These are phyloP conservation scores for Champsocephalus esox DNA, from an alignment of 2,797 vertebrate genomes.

Conservation along the genomic window DNA sequence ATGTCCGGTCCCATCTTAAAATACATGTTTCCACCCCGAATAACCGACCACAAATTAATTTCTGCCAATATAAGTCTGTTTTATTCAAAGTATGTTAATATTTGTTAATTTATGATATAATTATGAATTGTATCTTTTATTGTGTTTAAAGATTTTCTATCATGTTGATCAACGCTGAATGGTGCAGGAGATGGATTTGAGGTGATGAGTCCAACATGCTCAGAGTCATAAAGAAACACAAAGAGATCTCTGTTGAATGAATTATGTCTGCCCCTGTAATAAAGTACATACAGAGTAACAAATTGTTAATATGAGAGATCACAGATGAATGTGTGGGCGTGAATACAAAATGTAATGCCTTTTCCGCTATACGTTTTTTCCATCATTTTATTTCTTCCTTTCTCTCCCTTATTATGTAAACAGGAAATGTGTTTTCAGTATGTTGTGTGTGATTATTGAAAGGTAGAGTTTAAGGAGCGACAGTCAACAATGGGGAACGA, in stretches of 20 bases:
- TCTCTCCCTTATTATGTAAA: slow-evolving; percentile 55
- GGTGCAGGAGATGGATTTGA: slow-evolving; percentile 42
- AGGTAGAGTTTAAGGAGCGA: slow-evolving; percentile 53
- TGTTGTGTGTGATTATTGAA: slow-evolving; percentile 63
- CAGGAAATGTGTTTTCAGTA: slow-evolving; percentile 51
- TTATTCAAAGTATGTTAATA: slow-evolving; percentile 42
- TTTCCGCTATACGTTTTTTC: slow-evolving; percentile 44
- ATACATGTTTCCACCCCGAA: slow-evolving; percentile 20
- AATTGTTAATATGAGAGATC: slow-evolving; percentile 32
- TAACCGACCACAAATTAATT: slow-evolving; percentile 34
- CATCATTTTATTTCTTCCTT: slow-evolving; percentile 36
- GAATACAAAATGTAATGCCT: slow-evolving; percentile 18
- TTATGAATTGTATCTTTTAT: slow-evolving; percentile 54
- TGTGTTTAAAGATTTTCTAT: slow-evolving; percentile 55
- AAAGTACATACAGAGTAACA: slow-evolving; percentile 19
- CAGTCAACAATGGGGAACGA: slow-evolving; percentile 42
- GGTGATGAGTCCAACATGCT: slow-evolving; percentile 42
- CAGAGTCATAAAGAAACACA: slow-evolving; percentile 25
- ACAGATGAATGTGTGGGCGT: slow-evolving; percentile 32
- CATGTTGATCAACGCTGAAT: slow-evolving; percentile 40
- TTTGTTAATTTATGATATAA: slow-evolving; percentile 66
- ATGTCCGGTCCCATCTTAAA: slow-evolving; percentile 31
- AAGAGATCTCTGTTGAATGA: slow-evolving; percentile 7
- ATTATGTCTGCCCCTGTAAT: slow-evolving; percentile 26
- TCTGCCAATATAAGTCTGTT: slow-evolving; percentile 51